Conservation (phyloP, 2,797 vertebrate genomes). For the Leontocebus nigricollis region DNA sequence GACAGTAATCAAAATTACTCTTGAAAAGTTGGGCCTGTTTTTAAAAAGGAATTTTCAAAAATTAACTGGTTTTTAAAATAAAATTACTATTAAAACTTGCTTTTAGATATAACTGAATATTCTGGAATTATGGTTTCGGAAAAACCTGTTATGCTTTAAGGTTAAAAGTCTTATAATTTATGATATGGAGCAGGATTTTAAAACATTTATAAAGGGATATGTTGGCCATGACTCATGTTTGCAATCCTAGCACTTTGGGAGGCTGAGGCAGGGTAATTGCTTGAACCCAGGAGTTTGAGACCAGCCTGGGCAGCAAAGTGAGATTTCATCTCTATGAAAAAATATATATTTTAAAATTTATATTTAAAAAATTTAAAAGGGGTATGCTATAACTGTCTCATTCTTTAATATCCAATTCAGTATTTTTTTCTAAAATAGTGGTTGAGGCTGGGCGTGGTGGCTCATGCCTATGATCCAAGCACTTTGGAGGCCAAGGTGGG, state of each 20-base stretch:
- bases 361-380: not conserved
- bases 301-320: not conserved
- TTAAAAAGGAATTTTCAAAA: slow-evolving; percentile 43
- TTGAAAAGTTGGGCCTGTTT: not conserved
- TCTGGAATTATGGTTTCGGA: not conserved
- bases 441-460: not conserved
- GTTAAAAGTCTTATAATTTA: not conserved
- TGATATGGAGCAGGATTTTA: not conserved
- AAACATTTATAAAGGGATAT: not conserved
- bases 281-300: not conserved
- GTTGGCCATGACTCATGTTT: no score
- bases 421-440: slow-evolving; percentile 33
- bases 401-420: slow-evolving; percentile 31
- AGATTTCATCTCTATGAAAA: not conserved
- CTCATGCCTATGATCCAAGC: no score
- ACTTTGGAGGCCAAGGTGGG: no score
- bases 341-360: not conserved
- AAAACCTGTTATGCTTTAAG: not conserved
- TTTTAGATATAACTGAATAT: slow-evolving; percentile 10
- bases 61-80: not conserved
- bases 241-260: no score
- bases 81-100: not conserved
- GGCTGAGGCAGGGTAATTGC: no score
- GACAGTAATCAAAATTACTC: slow-evolving; percentile 44
- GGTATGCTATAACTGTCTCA: not conserved